Evolutionary conservation across 1,140 invertebrate genomes (phyloP), one percentile per base, ranked within the genome.

Genomic region (Heliconius hewitsoni): DNA sequence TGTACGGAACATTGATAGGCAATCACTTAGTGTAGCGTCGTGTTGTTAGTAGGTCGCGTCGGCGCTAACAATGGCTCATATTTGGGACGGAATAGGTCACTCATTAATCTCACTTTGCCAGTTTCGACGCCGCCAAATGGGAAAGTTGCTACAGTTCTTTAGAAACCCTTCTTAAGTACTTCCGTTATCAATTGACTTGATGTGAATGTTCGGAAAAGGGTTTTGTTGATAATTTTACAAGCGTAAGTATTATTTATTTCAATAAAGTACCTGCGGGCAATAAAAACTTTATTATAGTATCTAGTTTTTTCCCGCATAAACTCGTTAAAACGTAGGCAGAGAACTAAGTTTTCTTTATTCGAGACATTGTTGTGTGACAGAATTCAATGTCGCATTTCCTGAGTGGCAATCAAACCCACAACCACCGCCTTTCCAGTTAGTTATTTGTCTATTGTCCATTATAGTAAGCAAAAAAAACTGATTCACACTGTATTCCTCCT

Each of bases 41-140:
- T 37, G 60, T 27, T 11, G 60, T 30, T 66, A 66, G 60, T 66
- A 66, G 60, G 60, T 66, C 27, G 60, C n/a, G 27, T 16, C 27
- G 60, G 60, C 16, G 60, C 60, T 30, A 23, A 50, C 39, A 30
- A 50, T 66, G 74, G 66, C 50, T 60, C 55, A 75, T 75, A 75
- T 75, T 66, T 37, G 52, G 74, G 60, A 76, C 42, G 75, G 60
- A 75, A 37, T 18, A 50, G 27, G 66, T 77, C 66, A 72, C 71
- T 72, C 71, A 71, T 77, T 77, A 76, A 76, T 77, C 66, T 77
- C 66, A 77, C 76, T 77, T 77, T 77, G 70, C 66, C 72, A 37
- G 27, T 55, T 71, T 46, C 39, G 34, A 37, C 34, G 57, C 8
- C 76, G 46, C 70, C 50, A 39, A 76, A 72, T 77, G 70, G 76